Evolutionary conservation across 2,113 vertebrate species (phyloP).

Genomic region (Gasterosteus aculeatus): DNA sequence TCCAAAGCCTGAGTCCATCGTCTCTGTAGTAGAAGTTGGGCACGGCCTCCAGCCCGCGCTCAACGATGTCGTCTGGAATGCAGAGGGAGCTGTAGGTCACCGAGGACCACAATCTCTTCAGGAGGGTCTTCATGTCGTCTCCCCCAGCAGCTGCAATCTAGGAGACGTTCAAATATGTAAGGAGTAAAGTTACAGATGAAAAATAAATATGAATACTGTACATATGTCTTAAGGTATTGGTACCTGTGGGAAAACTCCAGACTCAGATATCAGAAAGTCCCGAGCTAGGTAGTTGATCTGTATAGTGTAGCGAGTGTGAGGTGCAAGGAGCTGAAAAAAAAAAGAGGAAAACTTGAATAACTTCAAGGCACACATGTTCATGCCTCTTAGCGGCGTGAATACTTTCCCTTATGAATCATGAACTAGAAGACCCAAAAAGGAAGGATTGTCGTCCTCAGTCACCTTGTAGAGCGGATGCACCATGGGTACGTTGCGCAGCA

Average conservation of each 20-base stretch:
- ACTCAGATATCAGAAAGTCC: conserved; percentile 47
- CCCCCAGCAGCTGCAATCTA: conserved; percentile 67
- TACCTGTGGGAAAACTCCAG: conserved; percentile 59
- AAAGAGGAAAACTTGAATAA: neutral
- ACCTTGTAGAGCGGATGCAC: conserved; percentile 84
- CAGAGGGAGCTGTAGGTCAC: conserved; percentile 82
- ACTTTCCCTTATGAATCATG: neutral
- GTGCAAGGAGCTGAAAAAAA: conserved; percentile 62
- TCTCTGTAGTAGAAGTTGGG: conserved; percentile 84
- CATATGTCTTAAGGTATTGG: neutral
- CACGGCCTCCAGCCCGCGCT: conserved; percentile 66
- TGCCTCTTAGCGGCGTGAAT: neutral
- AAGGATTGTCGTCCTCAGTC: neutral
- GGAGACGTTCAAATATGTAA: neutral
- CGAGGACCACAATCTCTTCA: conserved; percentile 49
- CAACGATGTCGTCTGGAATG: conserved; percentile 79
- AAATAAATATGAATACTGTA: neutral
- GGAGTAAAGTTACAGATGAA: neutral
- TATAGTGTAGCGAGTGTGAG: conserved; percentile 74
- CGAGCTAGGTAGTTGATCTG: conserved; percentile 72
- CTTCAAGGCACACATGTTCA: neutral
- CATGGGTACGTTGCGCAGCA: conserved; percentile 78
- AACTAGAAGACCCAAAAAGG: neutral
- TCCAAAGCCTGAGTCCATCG: conserved; percentile 83
- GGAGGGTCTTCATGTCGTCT: conserved; percentile 24